phyloP scores from a whole-genome alignment of 2,888 invertebrate genomes.

The Drosophila infuscata region DNA sequence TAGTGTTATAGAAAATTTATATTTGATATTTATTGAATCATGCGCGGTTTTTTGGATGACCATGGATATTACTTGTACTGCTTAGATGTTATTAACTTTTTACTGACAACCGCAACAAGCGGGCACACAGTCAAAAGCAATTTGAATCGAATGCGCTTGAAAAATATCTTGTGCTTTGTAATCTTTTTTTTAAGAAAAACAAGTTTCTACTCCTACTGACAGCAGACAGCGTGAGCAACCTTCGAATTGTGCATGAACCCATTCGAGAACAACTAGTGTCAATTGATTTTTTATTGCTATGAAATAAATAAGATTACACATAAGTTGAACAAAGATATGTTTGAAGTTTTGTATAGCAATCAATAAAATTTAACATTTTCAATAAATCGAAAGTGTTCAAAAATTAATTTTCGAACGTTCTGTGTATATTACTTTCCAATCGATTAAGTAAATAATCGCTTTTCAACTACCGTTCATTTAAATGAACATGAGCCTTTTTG shows the following conservation, averaged over 20 bases:
- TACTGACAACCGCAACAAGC: conserved; percentile 16
- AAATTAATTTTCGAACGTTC: not conserved
- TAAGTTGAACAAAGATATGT: not conserved
- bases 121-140: conserved; percentile 12
- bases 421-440: conserved; percentile 13
- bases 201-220: conserved; percentile 11
- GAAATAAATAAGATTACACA: not conserved
- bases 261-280: conserved; percentile 1
- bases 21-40: conserved; percentile 25
- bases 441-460: conserved; percentile 4
- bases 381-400: not conserved
- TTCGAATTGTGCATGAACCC: conserved; percentile 16
- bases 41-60: conserved; percentile 37
- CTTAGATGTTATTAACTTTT: conserved; percentile 36
- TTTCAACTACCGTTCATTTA: conserved; percentile 14
- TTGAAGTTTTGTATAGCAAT: not conserved
- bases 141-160: conserved; percentile 20
- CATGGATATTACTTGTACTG: conserved; percentile 38
- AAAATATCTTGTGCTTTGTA: conserved; percentile 7
- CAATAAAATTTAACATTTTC: not conserved
- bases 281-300: conserved; percentile 1
- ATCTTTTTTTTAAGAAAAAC: conserved; percentile 12
- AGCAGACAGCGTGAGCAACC: conserved; percentile 3
- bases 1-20: not conserved
- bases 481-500: not conserved